Evolutionary conservation across 2,113 vertebrate species (phyloP).

Genomic region (Nothobranchius kuhntae): DNA sequence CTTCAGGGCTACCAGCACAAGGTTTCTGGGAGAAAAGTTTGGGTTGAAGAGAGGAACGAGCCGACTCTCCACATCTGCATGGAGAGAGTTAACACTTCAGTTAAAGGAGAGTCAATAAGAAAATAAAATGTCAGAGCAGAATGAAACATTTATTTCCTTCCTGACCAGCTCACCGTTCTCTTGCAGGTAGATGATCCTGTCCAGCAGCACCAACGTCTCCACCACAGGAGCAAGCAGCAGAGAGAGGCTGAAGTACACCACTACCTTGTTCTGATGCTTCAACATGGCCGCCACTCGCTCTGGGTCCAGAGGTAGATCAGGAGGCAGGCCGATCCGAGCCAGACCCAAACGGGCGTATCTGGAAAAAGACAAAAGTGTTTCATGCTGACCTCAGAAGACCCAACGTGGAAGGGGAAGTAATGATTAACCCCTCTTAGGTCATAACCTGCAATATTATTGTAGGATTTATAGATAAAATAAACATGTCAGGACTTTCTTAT

Average conservation of each 20-base stretch:
- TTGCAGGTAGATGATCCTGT: conserved; percentile 89
- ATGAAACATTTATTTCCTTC: not conserved
- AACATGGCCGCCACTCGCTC: conserved; percentile 73
- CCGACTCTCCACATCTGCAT: conserved; percentile 84
- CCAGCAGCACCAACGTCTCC: conserved; percentile 91
- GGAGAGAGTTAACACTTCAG: not conserved
- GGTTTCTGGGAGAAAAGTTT: conserved; percentile 87
- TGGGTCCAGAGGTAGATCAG: conserved; percentile 64
- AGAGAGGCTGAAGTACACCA: conserved; percentile 88
- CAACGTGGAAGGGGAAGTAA: not conserved
- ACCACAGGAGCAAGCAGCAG: conserved; percentile 87
- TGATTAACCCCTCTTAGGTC: no score
- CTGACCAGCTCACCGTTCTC: conserved; percentile 81
- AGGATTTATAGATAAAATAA: no score
- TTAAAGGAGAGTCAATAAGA: not conserved
- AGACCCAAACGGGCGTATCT: conserved; percentile 87
- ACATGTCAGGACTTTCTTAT: no score
- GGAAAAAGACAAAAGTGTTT: conserved; percentile 1
- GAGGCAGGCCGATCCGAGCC: conserved; percentile 81
- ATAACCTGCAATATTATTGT: no score
- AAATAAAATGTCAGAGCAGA: rapidly evolving
- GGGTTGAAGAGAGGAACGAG: conserved; percentile 90
- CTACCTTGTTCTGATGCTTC: conserved; percentile 83
- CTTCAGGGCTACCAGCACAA: conserved; percentile 87
- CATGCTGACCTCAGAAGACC: not conserved